These are phyloP conservation scores for Aphaenogaster rudis DNA, from an alignment of 1,140 invertebrate species.

Conservation along the genomic window DNA sequence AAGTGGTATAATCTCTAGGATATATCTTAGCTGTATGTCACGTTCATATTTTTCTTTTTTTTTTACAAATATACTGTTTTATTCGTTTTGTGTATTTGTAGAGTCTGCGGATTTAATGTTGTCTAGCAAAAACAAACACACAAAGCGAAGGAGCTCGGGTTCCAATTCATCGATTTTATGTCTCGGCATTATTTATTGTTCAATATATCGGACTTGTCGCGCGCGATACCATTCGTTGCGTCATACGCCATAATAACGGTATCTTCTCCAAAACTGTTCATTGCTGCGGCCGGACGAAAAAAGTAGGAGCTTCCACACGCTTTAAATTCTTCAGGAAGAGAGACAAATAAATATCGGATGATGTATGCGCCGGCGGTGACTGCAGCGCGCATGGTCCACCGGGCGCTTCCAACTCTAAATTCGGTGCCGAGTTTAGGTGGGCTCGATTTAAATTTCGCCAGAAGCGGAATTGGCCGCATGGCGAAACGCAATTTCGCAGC, in stretches of 20 bases:
- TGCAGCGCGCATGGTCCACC: constrained; percentile 47
- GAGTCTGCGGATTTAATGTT: constrained; percentile 72
- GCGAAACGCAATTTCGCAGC: constrained; percentile 81
- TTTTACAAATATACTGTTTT: constrained; percentile 31
- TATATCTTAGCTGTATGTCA: constrained; percentile 48
- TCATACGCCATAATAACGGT: constrained; percentile 82
- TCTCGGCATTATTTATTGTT: constrained; percentile 82
- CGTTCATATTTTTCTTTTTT: constrained; percentile 17
- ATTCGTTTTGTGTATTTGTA: constrained; percentile 68
- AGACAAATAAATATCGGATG: constrained; percentile 78
- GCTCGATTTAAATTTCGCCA: constrained; percentile 81
- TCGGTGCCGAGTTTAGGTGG: constrained; percentile 73
- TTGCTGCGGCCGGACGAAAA: constrained; percentile 59
- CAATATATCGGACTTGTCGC: constrained; percentile 82
- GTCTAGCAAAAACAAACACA: constrained; percentile 76
- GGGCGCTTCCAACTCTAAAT: constrained; percentile 80
- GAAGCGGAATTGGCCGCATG: constrained; percentile 79
- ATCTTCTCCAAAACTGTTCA: constrained; percentile 80
- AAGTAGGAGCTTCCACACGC: constrained; percentile 53
- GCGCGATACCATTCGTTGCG: constrained; percentile 82
- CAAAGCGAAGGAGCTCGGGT: constrained; percentile 75
- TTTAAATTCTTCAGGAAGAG: constrained; percentile 71
- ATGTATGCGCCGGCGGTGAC: constrained; percentile 66
- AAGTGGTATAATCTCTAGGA: constrained; percentile 34
- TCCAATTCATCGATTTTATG: constrained; percentile 83